Evolutionary conservation across 2,888 invertebrate genomes (phyloP), one percentile per base, ranked within the genome.

Genomic region (Eustalomyia histrio): DNA sequence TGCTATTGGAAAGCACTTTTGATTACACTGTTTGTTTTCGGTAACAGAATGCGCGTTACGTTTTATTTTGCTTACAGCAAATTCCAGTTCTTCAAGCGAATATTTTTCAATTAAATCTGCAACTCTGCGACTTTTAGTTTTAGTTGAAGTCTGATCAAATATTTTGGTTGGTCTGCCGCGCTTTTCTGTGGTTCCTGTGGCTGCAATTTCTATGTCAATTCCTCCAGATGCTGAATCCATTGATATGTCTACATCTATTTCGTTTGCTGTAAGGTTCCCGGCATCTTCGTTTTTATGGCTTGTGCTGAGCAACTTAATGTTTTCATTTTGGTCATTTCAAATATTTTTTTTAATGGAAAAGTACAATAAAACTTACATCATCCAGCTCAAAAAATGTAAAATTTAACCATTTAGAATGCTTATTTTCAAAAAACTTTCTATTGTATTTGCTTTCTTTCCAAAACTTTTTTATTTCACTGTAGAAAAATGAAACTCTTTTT

Each of bases 201-300:
- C 50, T 50, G 50, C 50, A 14, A 50, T 50, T 50, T 50, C 14
- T 50, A 50, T 50, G 50, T 50, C 50, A 50, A 50, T 50, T 50
- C 50, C 50, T 50, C 50, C 50, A 50, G 50, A 50, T 50, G 12
- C 50, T 50, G 50, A 50, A 50, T 50, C 50, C 14, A 50, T 16
- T 50, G 50, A 50, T 50, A 16, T n/a, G 16, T 50, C 50, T n/a
- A 14, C 50, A 50, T 50, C 50, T 50, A 50, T 50, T 50, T 50
- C 16, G 50, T 50, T 50, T 50, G 50, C 33, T 33, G 33, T 33
- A 33, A 33, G n/a, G n/a, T n/a, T n/a, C n/a, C n/a, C n/a, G n/a
- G n/a, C n/a, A n/a, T n/a, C n/a, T n/a, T n/a, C n/a, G n/a, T n/a
- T n/a, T n/a, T n/a, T n/a, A n/a, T n/a, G n/a, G n/a, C n/a, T n/a